Base-by-base conservation (phyloP, 2,797 vertebrate species). In the Triplophysa yarkandensis region DNA sequence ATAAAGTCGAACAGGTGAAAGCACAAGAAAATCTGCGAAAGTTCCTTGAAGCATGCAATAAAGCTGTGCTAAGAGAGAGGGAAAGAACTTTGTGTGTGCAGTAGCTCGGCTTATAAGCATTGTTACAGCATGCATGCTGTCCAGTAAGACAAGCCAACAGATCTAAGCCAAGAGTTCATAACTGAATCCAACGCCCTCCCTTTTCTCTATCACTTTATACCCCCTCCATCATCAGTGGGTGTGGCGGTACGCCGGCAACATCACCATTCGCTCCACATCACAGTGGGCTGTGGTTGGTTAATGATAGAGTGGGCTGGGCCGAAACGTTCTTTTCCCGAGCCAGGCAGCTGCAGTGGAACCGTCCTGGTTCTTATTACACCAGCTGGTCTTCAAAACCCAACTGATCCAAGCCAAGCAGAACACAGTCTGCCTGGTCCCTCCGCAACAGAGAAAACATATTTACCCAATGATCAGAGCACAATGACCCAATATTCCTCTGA, bases 321-420 rank as follows among this genome's bases (percentile, higher is more conserved):
- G 44, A 44, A 27, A 76, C 60, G n/a, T 52, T 58, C 0, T 54
- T 39, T 62, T 64, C 39, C 60, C 39, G 32, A 74, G 76, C 76
- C 86, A 87, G 88, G 82, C 88, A 90, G 85, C 88, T 89, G 88
- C 86, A 89, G 84, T 83, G 74, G 28, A 67, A 74, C 73, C 30
- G 14, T 60, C 62, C 9, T 66, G 76, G 68, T 61, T 65, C 70
- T 19, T 68, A 44, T 62, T 63, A 60, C 63, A 73, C 63, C 76
- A 73, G 76, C 69, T 74, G 64, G 36, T 62, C 70, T 52, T 46
- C 27, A 55, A 71, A 77, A 67, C 63, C 62, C 69, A 36, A 72
- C 68, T 46, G 28, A 52, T 63, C 63, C 41, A 58, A 32, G 72
- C 77, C 77, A 79, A 74, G 71, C 77, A 64, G 64, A 70, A 68